Evolutionary conservation across 2,888 invertebrate genomes (phyloP).

Genomic region (Cotesia congregata): DNA sequence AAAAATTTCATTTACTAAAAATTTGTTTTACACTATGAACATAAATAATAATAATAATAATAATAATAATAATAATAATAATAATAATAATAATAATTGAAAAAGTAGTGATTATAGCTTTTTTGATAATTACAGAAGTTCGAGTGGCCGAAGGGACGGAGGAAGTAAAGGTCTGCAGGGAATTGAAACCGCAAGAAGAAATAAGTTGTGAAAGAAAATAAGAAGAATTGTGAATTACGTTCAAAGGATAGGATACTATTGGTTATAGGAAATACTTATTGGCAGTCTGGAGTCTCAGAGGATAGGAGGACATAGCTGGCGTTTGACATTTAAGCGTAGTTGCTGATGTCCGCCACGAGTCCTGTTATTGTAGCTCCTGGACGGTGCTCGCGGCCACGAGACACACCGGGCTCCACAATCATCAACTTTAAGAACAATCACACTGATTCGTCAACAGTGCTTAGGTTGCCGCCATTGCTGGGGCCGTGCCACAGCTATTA

Average conservation of each 20-base stretch:
- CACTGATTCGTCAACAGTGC: constrained; percentile 40
- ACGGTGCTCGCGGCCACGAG: constrained; percentile 55
- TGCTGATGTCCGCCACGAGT: constrained; percentile 66
- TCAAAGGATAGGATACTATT: not conserved
- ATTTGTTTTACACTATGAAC: not conserved
- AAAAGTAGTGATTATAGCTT: not conserved
- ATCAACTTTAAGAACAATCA: constrained; percentile 34
- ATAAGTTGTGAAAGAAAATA: not conserved
- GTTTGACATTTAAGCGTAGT: constrained; percentile 54
- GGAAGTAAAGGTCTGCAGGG: not conserved
- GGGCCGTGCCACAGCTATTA: constrained; percentile 39
- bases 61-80: not conserved
- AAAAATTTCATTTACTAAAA: not conserved
- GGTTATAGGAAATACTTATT: constrained; percentile 19
- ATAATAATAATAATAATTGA: not conserved
- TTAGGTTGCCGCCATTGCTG: constrained; percentile 39
- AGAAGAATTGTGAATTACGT: constrained; percentile 7
- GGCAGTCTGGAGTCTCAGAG: constrained; percentile 46
- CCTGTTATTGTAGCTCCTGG: constrained; percentile 53
- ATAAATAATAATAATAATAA: not conserved
- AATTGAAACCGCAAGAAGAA: constrained; percentile 3
- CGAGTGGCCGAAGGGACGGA: not conserved
- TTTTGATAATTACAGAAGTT: constrained; percentile 20
- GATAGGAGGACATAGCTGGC: constrained; percentile 50
- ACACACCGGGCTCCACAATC: constrained; percentile 45